Conservation (phyloP, 2,113 vertebrate genomes). For the Girardinichthys multiradiatus region DNA sequence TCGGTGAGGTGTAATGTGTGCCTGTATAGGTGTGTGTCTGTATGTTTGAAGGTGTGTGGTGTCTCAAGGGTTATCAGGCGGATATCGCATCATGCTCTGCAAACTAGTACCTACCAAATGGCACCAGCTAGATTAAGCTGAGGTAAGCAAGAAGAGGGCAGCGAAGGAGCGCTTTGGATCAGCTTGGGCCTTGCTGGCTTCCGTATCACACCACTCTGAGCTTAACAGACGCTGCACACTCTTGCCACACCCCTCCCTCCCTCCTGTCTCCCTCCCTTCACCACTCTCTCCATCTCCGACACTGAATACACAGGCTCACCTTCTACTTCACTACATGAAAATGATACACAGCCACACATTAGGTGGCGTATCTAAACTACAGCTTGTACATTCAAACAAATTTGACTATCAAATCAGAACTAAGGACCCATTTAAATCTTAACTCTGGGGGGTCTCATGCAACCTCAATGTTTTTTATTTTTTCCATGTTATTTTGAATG, state of each 20-base stretch:
- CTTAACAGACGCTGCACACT: slow-evolving; percentile 79
- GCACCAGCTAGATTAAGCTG: slow-evolving; percentile 76
- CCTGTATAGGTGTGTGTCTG: slow-evolving; percentile 23
- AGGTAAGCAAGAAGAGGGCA: slow-evolving; percentile 74
- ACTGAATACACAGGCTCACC: slow-evolving; percentile 46
- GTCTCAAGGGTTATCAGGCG: slow-evolving; percentile 44
- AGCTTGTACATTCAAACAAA: slow-evolving; percentile 36
- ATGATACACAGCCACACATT: slow-evolving; percentile 8
- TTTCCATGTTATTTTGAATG: not conserved
- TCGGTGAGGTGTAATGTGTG: slow-evolving; percentile 18
- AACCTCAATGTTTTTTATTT: not conserved
- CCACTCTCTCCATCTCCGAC: slow-evolving; percentile 28
- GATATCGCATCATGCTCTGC: slow-evolving; percentile 74
- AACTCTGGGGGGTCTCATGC: not conserved
- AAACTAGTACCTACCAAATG: slow-evolving; percentile 70
- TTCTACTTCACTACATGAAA: slow-evolving; percentile 48
- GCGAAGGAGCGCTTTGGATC: slow-evolving; percentile 60
- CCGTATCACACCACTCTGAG: slow-evolving; percentile 87
- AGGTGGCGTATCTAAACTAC: not conserved
- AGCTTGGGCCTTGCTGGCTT: slow-evolving; percentile 79
- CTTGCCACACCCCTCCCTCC: slow-evolving; percentile 44
- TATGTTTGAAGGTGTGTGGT: slow-evolving; percentile 7
- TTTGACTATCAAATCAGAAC: slow-evolving; percentile 52
- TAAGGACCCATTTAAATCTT: not conserved
- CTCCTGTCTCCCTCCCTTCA: slow-evolving; percentile 21